Base-by-base conservation (phyloP, 1,140 invertebrate genomes). In the Saxidomus purpurata region DNA sequence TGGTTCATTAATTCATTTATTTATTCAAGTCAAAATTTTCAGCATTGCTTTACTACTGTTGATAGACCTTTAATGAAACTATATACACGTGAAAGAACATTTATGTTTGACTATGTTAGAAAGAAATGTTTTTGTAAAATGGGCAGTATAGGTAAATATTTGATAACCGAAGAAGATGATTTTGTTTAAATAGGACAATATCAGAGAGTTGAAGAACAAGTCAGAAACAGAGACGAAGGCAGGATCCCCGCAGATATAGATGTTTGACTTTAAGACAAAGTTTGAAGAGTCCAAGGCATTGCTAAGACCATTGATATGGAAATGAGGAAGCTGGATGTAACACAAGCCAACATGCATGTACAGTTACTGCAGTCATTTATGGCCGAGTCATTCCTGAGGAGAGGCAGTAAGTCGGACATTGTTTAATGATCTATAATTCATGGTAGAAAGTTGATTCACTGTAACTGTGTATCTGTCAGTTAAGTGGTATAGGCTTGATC, bases 251-350 rank as follows among this genome's bases (percentile, higher is more conserved):
- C 94, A 95, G 2, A 93, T 95, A 34, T 94, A 95, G 93, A 97
- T 98, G 92, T 96, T 98, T 86, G 98, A 98, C 95, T 99, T 98
- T 96, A 98, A 98, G 94, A 90, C 94, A 17, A 94, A 94, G 95
- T 98, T 99, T 96, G 98, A 97, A 15, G 98, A 98, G 95, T 98
- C 98, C 0, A 98, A 98, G 96, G 98, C 98, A 47, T 98, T 95
- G 98, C 96, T n/a, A 96, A 96, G 95, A 98, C 98, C 1, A 98
- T 99, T 90, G 98, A 99, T 96, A 97, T 99, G 92, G 99, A 99
- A 96, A 95, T 99, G 81, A 96, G 98, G 13, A 97, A 98, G 87
- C 96, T 99, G 79, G 99, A 99, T 94, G 97, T 98, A 4, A 97
- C 98, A 61, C 98, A 99, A 96, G 97, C 98, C 0, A 97, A 98